Evolutionary conservation across 1,140 invertebrate species (phyloP), one percentile per base, ranked within the genome.

Genomic region (Rhopalosiphum maidis): DNA sequence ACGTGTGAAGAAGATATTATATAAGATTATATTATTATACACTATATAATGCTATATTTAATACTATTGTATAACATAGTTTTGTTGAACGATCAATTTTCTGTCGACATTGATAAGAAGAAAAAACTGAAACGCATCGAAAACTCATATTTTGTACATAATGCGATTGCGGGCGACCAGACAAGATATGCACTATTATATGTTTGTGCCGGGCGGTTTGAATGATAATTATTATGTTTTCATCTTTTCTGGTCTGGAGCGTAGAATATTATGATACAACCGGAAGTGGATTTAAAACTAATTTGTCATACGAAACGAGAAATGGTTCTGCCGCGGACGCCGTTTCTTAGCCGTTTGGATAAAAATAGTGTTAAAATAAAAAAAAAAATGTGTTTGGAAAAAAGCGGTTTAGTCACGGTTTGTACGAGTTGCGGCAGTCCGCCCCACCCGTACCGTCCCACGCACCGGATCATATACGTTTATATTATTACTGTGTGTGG

Each of bases 401-500:
- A 91, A 54, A 93, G 48, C 48, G 91, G 68, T 93, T 93, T 86
- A 55, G 91, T 93, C 91, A 93, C 91, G 91, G 91, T 54, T 86
- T 86, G 51, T 86, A 93, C 43, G 89, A 60, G 89, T 60, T 22
- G 46, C 87, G 46, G 30, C 30, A 30, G 60, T 18, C 60, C 54
- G 88, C 41, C 41, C 21, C 22, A 23, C n/a, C 48, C 9, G 18
- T n/a, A 87, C 86, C 88, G 35, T 54, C 51, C 88, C 88, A 89
- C 55, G 18, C 88, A 25, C 48, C 35, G 48, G 30, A 23, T 51
- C 86, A 46, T 41, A 77, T 77, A 77, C 87, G 18, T 89, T 37
- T 55, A 41, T 55, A 88, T 54, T 48, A 51, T 87, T 37, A 55
- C 41, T 89, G 54, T 8, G 54, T 90, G 88, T 83, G 77, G 43